A percentile compares a stretch with the other conserved stretches of the same genome.
Evolutionary conservation across 2,797 vertebrate species (phyloP).

Genomic region (Lerista edwardsae): DNA sequence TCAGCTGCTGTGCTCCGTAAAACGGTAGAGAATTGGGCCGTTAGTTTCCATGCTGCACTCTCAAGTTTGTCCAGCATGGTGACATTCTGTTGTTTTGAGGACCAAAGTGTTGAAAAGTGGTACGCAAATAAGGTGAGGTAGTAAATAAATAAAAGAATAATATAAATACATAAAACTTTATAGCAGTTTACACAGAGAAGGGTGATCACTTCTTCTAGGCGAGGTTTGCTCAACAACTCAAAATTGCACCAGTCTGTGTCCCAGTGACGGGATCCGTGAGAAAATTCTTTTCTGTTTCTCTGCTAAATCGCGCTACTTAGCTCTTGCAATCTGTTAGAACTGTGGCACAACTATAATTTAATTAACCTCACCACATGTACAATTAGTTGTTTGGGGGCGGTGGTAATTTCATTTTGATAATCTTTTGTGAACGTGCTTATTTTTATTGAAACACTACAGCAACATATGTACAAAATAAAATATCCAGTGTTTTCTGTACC

Average conservation of each 20-base stretch:
- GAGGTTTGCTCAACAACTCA: slow-evolving; percentile 28
- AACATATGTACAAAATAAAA: slow-evolving; percentile 27
- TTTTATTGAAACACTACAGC: slow-evolving; percentile 18
- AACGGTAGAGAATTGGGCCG: slow-evolving; percentile 22
- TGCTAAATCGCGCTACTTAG: slow-evolving; percentile 43
- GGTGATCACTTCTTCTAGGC: slow-evolving; percentile 19
- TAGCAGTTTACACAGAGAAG: background rate
- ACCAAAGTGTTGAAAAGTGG: too few species aligned
- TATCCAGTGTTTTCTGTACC: slow-evolving; percentile 20
- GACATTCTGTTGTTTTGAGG: slow-evolving; percentile 18
- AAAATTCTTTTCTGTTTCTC: slow-evolving; percentile 42
- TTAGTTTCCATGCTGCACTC: slow-evolving; percentile 15
- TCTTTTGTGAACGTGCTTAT: slow-evolving; percentile 19
- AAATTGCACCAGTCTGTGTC: slow-evolving; percentile 37
- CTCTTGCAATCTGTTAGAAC: slow-evolving; percentile 17
- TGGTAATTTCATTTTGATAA: background rate
- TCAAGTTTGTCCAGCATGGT: slow-evolving; percentile 35
- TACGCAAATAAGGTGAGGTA: too few species aligned
- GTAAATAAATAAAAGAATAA: background rate
- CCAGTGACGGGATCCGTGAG: slow-evolving; percentile 29
- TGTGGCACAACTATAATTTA: background rate
- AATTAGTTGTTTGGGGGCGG: background rate
- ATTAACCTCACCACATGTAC: background rate
- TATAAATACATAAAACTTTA: too few species aligned
- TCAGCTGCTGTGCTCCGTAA: too few species aligned